These are phyloP conservation scores for Epizoanthus ramosus DNA, from an alignment of 92 coral and sea anemone species.

Conservation along the genomic window DNA sequence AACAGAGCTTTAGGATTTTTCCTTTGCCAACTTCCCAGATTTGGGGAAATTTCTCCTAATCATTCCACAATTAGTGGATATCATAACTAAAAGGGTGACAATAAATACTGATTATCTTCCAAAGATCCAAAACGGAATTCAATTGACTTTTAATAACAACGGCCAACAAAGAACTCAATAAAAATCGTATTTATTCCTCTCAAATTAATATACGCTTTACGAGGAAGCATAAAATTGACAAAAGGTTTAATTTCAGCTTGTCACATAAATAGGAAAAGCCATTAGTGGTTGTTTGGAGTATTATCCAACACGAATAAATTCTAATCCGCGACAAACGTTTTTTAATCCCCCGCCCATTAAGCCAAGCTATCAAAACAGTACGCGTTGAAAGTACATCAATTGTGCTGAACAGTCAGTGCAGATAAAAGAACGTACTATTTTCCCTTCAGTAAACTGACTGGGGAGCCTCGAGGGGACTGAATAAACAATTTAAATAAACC, in stretches of 20 bases:
- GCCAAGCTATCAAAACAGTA: constrained; percentile 28
- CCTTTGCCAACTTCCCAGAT: neutral
- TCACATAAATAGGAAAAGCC: constrained; percentile 44
- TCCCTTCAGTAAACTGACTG: constrained; percentile 9
- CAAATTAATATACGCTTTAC: constrained; percentile 46
- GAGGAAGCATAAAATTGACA: constrained; percentile 44
- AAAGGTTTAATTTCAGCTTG: constrained; percentile 47
- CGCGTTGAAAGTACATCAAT: constrained; percentile 16
- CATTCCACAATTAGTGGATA: constrained; percentile 35
- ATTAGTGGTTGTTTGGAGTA: constrained; percentile 59
- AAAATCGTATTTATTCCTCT: constrained; percentile 40
- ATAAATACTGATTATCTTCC: constrained; percentile 40
- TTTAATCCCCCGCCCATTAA: constrained; percentile 63
- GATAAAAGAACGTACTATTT: constrained; percentile 20
- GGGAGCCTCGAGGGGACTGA: constrained; percentile 40
- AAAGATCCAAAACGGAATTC: constrained; percentile 52
- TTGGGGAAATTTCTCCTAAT: neutral
- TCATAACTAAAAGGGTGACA: constrained; percentile 38
- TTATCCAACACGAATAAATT: constrained; percentile 58
- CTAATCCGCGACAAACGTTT: constrained; percentile 69
- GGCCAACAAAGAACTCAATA: constrained; percentile 49
- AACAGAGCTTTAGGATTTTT: neutral
- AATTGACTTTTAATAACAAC: constrained; percentile 48
- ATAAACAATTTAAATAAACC: constrained; percentile 34
- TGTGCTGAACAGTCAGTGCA: neutral